phyloP scores from a whole-genome alignment of 1,140 invertebrate species.

The Lutraria rhynchaena region DNA sequence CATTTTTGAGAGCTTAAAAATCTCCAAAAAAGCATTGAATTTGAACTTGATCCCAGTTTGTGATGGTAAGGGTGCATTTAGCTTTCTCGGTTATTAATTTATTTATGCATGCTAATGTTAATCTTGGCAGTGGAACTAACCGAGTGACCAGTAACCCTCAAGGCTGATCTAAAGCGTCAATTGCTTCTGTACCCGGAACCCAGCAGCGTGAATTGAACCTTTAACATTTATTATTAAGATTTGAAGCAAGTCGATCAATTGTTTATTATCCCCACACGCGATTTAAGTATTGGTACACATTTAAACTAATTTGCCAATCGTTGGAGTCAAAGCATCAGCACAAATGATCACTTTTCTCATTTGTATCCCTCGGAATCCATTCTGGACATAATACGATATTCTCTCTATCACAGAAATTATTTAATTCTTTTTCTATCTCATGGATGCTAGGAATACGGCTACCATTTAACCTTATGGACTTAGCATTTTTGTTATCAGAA shows the following conservation, averaged over 20 bases:
- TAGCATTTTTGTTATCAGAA: constrained; percentile 18
- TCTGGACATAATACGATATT: constrained; percentile 1
- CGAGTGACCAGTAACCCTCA: constrained; percentile 17
- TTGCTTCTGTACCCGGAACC: not conserved
- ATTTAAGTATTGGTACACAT: not conserved
- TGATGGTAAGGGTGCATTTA: constrained; percentile 28
- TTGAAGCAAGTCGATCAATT: constrained; percentile 32
- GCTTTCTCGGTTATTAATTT: constrained; percentile 7
- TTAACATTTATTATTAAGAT: constrained; percentile 37
- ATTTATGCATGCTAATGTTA: constrained; percentile 2
- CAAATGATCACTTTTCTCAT: constrained; percentile 32
- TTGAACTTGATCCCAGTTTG: too few species aligned
- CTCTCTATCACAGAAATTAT: constrained; percentile 18
- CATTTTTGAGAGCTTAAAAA: too few species aligned
- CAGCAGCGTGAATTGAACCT: constrained; percentile 51
- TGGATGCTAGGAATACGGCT: not conserved
- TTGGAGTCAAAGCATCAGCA: constrained; percentile 24
- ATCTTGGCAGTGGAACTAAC: constrained; percentile 24
- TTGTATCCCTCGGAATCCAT: constrained; percentile 27
- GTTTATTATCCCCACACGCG: constrained; percentile 21
- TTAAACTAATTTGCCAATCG: constrained; percentile 21
- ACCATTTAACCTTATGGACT: constrained; percentile 1
- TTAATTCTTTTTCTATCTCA: not conserved
- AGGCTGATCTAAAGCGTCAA: constrained; percentile 20
- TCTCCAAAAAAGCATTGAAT: too few species aligned